Conservation (phyloP, 2,888 invertebrate genomes). For the Nomada lathburiana region DNA sequence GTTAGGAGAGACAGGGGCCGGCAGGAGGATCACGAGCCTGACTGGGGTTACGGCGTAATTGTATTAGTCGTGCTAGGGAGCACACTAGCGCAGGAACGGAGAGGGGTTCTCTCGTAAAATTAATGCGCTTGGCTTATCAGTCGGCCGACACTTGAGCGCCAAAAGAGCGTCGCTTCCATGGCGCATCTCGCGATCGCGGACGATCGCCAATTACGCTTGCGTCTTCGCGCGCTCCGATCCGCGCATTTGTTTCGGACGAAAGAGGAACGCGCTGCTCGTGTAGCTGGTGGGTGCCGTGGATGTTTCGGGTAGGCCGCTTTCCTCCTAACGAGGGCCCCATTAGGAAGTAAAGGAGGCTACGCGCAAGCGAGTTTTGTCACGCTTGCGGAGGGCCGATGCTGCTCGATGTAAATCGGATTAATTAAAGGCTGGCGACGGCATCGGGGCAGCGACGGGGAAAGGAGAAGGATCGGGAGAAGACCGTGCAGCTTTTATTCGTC, state of each 20-base stretch:
- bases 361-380: conserved; percentile 72
- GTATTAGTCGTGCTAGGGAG: conserved; percentile 81
- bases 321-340: conserved; percentile 83
- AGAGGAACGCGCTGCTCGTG: conserved; percentile 20
- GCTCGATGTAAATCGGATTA: conserved; percentile 82
- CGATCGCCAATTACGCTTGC: conserved; percentile 19
- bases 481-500: conserved; percentile 53
- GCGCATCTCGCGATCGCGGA: too few relatives aligned
- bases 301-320: conserved; percentile 73
- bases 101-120: conserved; percentile 81
- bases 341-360: conserved; percentile 80
- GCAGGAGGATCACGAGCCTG: conserved; percentile 67
- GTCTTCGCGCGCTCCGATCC: conserved; percentile 15
- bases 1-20: not conserved
- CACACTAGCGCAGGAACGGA: conserved; percentile 51
- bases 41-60: conserved; percentile 83
- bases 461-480: not conserved
- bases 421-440: conserved; percentile 72
- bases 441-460: not conserved
- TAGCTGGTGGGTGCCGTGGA: conserved; percentile 29
- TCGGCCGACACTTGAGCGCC: conserved; percentile 81
- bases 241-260: conserved; percentile 7
- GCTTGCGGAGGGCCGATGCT: conserved; percentile 68
- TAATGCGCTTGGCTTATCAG: conserved; percentile 84
- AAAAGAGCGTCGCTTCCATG: conserved; percentile 63